Percentiles rank a stretch among this genome's conserved stretches.
Evolutionary conservation across 2,797 vertebrate species (phyloP).

Genomic region (Microctenopoma lineatum): DNA sequence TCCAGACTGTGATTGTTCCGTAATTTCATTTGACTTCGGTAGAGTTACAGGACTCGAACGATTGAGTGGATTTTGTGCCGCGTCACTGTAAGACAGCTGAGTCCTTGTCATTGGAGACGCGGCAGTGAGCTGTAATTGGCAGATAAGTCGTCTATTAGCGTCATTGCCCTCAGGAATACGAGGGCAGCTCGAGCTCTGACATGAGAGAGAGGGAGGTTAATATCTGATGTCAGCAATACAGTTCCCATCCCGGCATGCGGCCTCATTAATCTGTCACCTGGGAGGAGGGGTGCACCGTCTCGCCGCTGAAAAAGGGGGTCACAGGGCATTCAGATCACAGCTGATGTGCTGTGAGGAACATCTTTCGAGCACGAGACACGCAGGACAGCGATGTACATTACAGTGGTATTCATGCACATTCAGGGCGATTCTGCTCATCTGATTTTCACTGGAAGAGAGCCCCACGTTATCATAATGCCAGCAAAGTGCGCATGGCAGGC

Average conservation of each 20-base stretch:
- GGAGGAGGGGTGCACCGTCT: constrained; percentile 36
- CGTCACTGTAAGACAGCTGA: constrained; percentile 47
- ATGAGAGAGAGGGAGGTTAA: constrained; percentile 59
- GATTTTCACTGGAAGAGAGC: constrained; percentile 24
- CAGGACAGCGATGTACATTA: not conserved
- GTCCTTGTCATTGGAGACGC: constrained; percentile 57
- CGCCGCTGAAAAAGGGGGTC: constrained; percentile 31
- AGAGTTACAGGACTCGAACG: constrained; percentile 35
- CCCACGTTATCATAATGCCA: not conserved
- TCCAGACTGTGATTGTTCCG: constrained; percentile 28
- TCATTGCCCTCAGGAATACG: constrained; percentile 39
- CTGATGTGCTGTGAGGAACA: constrained; percentile 16
- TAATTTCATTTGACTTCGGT: constrained; percentile 46
- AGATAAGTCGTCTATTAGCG: constrained; percentile 40
- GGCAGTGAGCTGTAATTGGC: constrained; percentile 50
- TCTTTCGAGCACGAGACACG: not conserved
- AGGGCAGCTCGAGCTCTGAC: constrained; percentile 16
- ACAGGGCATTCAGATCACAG: constrained; percentile 52
- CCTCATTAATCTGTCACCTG: constrained; percentile 65
- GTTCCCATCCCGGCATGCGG: constrained; percentile 35
- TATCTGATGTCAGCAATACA: constrained; percentile 51
- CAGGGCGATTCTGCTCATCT: constrained; percentile 6
- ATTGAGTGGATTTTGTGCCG: constrained; percentile 36
- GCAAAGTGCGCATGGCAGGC: constrained; percentile 15
- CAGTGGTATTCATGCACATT: not conserved